These are phyloP conservation scores for Drosophila biarmipes DNA, from an alignment of 1,140 invertebrate genomes.

Conservation along the genomic window DNA sequence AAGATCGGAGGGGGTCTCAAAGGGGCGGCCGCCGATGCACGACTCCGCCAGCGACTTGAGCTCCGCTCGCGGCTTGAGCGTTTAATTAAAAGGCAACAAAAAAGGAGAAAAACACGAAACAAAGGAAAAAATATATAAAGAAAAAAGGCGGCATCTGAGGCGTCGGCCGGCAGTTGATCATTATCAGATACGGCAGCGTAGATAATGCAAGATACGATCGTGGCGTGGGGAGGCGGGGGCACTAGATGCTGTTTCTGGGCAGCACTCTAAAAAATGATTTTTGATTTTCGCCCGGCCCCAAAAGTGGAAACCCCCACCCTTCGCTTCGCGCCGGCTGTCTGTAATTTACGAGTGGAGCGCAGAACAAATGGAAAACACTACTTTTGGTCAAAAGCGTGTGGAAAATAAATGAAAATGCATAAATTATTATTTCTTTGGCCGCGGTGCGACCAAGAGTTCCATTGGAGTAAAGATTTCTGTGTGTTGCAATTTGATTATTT, in stretches of 20 bases:
- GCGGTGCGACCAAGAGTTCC: slow-evolving; percentile 21
- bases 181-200: slow-evolving; percentile 71
- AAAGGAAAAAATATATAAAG: slow-evolving; percentile 28
- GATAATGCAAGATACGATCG: slow-evolving; percentile 56
- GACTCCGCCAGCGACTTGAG: slow-evolving; percentile 32
- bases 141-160: slow-evolving; percentile 56
- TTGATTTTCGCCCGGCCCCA: slow-evolving; percentile 45
- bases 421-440: slow-evolving; percentile 37
- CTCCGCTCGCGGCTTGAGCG: slow-evolving; percentile 62
- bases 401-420: slow-evolving; percentile 49
- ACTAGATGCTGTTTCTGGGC: slow-evolving; percentile 36
- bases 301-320: background rate
- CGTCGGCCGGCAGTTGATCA: slow-evolving; percentile 74
- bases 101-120: slow-evolving; percentile 21
- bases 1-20: slow-evolving; percentile 48
- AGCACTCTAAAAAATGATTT: slow-evolving; percentile 63
- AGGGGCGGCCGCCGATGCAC: slow-evolving; percentile 53
- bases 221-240: background rate
- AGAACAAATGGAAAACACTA: slow-evolving; percentile 47
- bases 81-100: slow-evolving; percentile 80
- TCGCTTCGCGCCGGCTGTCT: slow-evolving; percentile 20
- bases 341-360: slow-evolving; percentile 59
- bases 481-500: slow-evolving; percentile 41
- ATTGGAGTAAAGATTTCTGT: slow-evolving; percentile 6
- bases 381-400: slow-evolving; percentile 30